Evolutionary conservation across 2,888 invertebrate species (phyloP).

Genomic region (Drosophila atripex): DNA sequence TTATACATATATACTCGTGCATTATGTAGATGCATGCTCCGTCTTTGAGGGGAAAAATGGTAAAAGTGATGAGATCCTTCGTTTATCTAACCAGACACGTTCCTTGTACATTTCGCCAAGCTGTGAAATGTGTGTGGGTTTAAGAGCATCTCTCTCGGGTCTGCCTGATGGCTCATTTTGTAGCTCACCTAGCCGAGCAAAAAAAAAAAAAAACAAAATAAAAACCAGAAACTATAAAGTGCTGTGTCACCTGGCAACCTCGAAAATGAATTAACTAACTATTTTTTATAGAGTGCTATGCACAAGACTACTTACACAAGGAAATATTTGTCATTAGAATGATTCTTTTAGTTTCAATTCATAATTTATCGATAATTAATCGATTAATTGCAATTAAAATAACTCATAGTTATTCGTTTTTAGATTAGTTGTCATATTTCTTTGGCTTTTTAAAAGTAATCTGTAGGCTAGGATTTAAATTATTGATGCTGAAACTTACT

Average conservation of each 20-base stretch:
- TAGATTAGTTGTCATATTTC: too few relatives aligned
- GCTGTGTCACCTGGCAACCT: constrained; percentile 55
- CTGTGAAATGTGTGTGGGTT: constrained; percentile 18
- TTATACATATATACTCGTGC: too few relatives aligned
- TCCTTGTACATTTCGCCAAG: constrained; percentile 31
- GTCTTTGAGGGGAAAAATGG: neutral
- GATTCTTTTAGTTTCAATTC: too few relatives aligned
- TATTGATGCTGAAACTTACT: too few relatives aligned
- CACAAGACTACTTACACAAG: neutral
- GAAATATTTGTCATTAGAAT: neutral
- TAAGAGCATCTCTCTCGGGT: neutral
- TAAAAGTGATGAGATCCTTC: constrained; percentile 10
- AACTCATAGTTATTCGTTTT: too few relatives aligned
- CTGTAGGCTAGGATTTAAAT: too few relatives aligned
- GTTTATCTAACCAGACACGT: constrained; percentile 51
- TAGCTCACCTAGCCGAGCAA: constrained; percentile 53
- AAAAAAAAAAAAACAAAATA: constrained; percentile 20
- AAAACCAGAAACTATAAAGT: constrained; percentile 47
- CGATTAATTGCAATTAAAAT: neutral
- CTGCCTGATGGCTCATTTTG: constrained; percentile 48
- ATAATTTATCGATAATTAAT: neutral
- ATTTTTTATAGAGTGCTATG: neutral
- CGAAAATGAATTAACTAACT: constrained; percentile 3
- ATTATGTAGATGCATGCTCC: too few relatives aligned
- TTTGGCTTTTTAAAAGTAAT: neutral